Percentiles rank a stretch among this genome's conserved stretches.
Evolutionary conservation across 2,888 invertebrate genomes (phyloP).

Genomic region (Drosophila trichaetosa): DNA sequence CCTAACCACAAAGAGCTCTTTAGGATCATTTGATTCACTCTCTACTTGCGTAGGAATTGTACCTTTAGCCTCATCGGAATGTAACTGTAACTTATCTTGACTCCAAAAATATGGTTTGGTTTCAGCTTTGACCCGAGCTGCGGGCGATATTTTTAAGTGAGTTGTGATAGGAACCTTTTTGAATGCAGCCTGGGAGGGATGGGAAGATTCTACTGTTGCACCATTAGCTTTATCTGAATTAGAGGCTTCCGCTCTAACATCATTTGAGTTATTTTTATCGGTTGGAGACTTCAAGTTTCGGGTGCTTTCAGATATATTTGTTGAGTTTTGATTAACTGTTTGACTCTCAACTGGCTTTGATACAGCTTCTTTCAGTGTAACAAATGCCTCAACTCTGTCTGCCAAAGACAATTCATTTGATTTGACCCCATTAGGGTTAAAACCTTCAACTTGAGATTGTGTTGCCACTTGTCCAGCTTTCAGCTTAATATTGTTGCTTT

Average conservation of each 20-base stretch:
- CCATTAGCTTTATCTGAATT: not conserved
- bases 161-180: not conserved
- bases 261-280: not conserved
- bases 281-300: accelerated
- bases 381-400: conserved; percentile 11
- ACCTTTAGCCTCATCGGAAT: not conserved
- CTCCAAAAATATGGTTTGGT: not conserved
- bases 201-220: not conserved
- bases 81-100: not conserved
- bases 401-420: not conserved
- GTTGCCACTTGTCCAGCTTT: not conserved
- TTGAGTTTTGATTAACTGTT: not conserved
- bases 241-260: not conserved
- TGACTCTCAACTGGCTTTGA: not conserved
- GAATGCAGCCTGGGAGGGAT: not conserved
- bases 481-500: not conserved
- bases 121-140: not conserved
- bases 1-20: not conserved
- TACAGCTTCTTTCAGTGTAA: not conserved
- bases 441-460: not conserved
- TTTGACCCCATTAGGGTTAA: not conserved
- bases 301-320: not conserved
- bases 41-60: not conserved
- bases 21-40: not conserved
- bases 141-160: not conserved